Conservation (phyloP, 2,888 invertebrate genomes). For the Apamea sordens region DNA sequence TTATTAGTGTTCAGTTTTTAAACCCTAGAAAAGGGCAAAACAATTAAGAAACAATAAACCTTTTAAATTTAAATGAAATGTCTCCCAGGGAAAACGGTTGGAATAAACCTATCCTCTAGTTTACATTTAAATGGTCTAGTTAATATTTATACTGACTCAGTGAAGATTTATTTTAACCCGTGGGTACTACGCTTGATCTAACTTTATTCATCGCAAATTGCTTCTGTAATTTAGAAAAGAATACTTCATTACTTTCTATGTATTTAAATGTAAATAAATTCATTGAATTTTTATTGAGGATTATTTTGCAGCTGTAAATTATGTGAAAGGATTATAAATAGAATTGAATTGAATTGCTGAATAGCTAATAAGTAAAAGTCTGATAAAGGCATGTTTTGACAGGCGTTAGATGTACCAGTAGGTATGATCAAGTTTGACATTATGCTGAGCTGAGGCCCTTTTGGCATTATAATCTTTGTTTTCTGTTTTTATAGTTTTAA, state of each 20-base stretch:
- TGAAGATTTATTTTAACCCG: slow-evolving; percentile 31
- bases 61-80: slow-evolving; percentile 15
- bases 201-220: slow-evolving; percentile 36
- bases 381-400: not conserved
- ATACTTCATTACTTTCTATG: not conserved
- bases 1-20: not conserved
- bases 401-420: not conserved
- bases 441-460: no score
- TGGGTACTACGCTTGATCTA: not conserved
- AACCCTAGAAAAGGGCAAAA: not conserved
- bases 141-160: slow-evolving; percentile 55
- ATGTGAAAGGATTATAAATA: not conserved
- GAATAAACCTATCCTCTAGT: slow-evolving; percentile 35
- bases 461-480: no score
- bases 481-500: no score
- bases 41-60: slow-evolving; percentile 16
- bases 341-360: not conserved
- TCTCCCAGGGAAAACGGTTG: slow-evolving; percentile 1
- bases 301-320: not conserved
- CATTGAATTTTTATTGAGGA: not conserved
- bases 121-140: slow-evolving; percentile 57
- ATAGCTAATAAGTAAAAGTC: not conserved
- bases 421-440: not conserved
- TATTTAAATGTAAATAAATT: not conserved
- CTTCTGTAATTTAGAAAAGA: slow-evolving; percentile 26